Base-by-base conservation (phyloP, 2,888 invertebrate genomes). In the Macrosoma leucophasiata region DNA sequence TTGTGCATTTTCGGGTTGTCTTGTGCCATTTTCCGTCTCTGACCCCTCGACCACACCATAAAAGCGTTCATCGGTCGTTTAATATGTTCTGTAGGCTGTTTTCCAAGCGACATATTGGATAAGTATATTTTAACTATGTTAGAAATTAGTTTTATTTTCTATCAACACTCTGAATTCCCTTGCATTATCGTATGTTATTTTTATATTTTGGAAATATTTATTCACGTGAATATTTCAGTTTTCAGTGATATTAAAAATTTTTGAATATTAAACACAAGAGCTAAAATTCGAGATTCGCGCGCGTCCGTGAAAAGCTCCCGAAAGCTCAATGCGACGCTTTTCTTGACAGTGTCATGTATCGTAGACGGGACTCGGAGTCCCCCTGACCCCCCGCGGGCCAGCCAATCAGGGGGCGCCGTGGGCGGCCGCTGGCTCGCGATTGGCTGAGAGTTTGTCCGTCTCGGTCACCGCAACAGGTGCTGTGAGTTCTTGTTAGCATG, bases 1-100 rank as follows among this genome's bases (percentile, higher is more conserved):
- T 95, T 95, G 81, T 95, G 95, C 95, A 95, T 95, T 75, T 95
- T 95, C 1, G 95, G 95, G 68, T 95, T 95, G 56, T 96, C 95
- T 64, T 95, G 95, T 1, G 95, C 95, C 92, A 96, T 96, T 79
- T 95, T 95, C 48, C 95, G 82, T 38, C 95, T 73, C 69, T 95
- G 95, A 4, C 94, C 94, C 17, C 95, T 79, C 1, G 94, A 94
- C 95, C 95, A 96, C 46, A 96, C 95, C 95, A 96, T 95, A 72
- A 96, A 95, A 3, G 95, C 95, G 70, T 96, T 96, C 96, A 96
- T 96, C 1, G 96, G 96, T 49, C 96, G 86, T 72, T 97, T 97
- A 53, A 97, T 95, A 69, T 96, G 95, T 67, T 92, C 91, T 50
- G 87, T 63, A 10, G 71, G 72, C 35, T 69, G 79, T 49, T 84